Conservation (phyloP, 2,113 vertebrate species). For the Apteryx mantelli region DNA sequence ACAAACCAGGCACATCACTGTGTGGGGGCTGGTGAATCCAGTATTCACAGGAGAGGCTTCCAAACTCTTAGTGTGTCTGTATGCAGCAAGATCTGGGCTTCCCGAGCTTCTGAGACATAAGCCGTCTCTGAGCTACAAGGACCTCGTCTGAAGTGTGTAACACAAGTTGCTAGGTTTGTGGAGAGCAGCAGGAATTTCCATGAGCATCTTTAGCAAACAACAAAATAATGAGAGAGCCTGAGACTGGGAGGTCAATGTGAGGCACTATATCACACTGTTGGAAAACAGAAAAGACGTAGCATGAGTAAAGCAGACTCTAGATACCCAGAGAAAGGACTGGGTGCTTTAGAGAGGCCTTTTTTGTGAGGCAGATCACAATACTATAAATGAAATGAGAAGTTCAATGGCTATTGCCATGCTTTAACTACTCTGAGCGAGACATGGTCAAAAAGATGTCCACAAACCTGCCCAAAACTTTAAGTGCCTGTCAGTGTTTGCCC, state of each 20-base stretch:
- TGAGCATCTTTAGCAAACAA: background rate
- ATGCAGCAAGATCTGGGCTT: background rate
- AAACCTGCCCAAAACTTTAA: background rate
- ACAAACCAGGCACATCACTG: background rate
- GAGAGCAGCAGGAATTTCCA: background rate
- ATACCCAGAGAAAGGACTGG: background rate
- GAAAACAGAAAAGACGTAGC: background rate
- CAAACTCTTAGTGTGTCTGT: background rate
- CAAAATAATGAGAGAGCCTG: background rate
- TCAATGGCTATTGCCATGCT: background rate
- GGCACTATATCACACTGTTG: background rate
- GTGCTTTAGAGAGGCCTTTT: background rate
- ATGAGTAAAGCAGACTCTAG: background rate
- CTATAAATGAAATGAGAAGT: background rate
- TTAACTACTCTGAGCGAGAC: background rate
- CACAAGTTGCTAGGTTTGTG: background rate
- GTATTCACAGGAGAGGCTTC: background rate
- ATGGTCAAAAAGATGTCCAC: background rate
- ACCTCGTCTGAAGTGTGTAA: background rate
- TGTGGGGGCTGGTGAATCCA: background rate
- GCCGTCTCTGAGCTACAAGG: background rate
- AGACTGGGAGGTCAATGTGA: accelerated
- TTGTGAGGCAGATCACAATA: background rate
- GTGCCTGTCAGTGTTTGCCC: background rate
- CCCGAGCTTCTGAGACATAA: background rate